Evolutionary conservation across 1,140 invertebrate genomes (phyloP).

Genomic region (Homarus americanus): DNA sequence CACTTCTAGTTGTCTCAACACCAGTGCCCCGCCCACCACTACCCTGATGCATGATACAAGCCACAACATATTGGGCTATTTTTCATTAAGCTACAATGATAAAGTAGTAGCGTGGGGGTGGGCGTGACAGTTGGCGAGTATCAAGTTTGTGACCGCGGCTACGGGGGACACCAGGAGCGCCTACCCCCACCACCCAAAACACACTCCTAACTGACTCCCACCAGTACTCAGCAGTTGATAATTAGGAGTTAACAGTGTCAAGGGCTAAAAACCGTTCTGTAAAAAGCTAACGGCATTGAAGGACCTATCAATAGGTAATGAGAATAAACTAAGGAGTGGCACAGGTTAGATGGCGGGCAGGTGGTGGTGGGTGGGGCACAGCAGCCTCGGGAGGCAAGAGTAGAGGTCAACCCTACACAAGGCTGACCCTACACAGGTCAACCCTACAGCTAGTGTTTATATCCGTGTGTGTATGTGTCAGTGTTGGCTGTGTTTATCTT

Average conservation of each 20-base stretch:
- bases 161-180: slow-evolving; percentile 24
- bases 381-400: slow-evolving; percentile 48
- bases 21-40: not conserved
- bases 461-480: slow-evolving; percentile 47
- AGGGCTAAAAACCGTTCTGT: not conserved
- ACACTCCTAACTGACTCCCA: slow-evolving; percentile 1
- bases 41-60: not conserved
- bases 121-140: slow-evolving; percentile 19
- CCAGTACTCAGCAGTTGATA: not conserved
- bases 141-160: slow-evolving; percentile 36
- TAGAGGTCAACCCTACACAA: slow-evolving; percentile 52
- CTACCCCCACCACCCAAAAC: slow-evolving; percentile 14
- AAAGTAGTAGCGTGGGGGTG: not conserved
- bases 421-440: slow-evolving; percentile 52
- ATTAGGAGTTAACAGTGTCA: not conserved
- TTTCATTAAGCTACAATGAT: not conserved
- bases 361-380: slow-evolving; percentile 54
- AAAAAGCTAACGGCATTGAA: not conserved
- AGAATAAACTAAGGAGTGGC: not conserved
- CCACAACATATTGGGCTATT: not conserved
- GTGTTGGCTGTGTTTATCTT: slow-evolving; percentile 52
- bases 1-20: slow-evolving; percentile 39
- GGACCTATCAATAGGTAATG: not conserved
- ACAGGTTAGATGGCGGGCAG: not conserved
- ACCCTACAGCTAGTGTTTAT: slow-evolving; percentile 58